Conservation (phyloP, 2,113 vertebrate genomes). For the Myocastor coypus region DNA sequence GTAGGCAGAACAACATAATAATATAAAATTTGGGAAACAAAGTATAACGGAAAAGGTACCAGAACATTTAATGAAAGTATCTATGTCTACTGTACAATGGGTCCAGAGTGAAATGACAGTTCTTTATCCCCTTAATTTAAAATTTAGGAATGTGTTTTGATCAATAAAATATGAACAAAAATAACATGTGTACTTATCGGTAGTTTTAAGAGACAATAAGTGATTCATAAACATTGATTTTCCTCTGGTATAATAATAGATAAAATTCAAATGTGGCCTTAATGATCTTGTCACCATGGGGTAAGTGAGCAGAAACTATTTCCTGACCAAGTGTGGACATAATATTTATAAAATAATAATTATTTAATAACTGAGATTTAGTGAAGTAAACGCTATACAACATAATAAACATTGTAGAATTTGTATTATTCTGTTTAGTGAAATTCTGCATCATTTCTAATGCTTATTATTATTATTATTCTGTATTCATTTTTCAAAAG, state of each 20-base stretch:
- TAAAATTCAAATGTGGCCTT: background rate
- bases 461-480: too few species aligned
- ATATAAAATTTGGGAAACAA: background rate
- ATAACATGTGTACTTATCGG: background rate
- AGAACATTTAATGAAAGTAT: background rate
- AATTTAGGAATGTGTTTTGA: background rate
- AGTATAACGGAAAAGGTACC: background rate
- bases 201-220: background rate
- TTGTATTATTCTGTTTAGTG: too few species aligned
- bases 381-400: too few species aligned
- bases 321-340: background rate
- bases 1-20: background rate
- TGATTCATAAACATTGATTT: background rate
- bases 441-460: too few species aligned
- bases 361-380: background rate
- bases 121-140: background rate
- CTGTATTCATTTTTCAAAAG: too few species aligned
- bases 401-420: too few species aligned
- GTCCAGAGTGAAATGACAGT: background rate
- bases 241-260: background rate
- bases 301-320: background rate
- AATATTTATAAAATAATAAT: background rate
- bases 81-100: background rate
- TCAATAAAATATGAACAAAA: slow-evolving; percentile 17
- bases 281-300: background rate